A percentile compares a stretch with the other conserved stretches of the same genome.
Evolutionary conservation across 2,113 vertebrate species (phyloP).

Genomic region (Fulmarus glacialis): DNA sequence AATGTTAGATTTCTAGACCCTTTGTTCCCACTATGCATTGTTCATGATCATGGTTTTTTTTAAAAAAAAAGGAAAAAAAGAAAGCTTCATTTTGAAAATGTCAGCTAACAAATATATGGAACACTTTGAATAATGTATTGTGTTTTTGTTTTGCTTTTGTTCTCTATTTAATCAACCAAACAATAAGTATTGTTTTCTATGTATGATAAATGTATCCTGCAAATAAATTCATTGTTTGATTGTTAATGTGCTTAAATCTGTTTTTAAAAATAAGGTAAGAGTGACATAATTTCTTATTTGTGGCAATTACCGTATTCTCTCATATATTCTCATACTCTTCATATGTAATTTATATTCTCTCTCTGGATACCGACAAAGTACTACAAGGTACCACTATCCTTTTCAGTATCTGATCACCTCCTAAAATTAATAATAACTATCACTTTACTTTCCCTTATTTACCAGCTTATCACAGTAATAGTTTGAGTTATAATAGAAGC

Average conservation of each 20-base stretch:
- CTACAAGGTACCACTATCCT: neutral
- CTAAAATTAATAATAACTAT: neutral
- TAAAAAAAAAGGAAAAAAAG: neutral
- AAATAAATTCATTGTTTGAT: conserved; percentile 65
- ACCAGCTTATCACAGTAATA: neutral
- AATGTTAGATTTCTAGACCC: conserved; percentile 53
- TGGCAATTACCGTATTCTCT: neutral
- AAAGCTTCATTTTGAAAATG: conserved; percentile 52
- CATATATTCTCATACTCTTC: neutral
- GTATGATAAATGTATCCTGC: conserved; percentile 53
- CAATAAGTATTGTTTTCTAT: conserved; percentile 65
- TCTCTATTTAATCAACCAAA: conserved; percentile 44
- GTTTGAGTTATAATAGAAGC: neutral
- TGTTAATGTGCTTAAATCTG: conserved; percentile 9
- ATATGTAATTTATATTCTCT: neutral
- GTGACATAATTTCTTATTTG: neutral
- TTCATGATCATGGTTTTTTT: neutral
- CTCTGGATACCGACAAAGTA: neutral
- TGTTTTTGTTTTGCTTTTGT: conserved; percentile 39
- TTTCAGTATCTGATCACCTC: neutral
- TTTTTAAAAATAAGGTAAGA: conserved; percentile 21
- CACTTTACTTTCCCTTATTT: neutral
- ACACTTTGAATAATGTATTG: conserved; percentile 52
- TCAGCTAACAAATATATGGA: conserved; percentile 44
- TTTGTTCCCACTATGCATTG: conserved; percentile 61